phyloP scores from a whole-genome alignment of 2,113 vertebrate genomes.

The Sialia sialis region DNA sequence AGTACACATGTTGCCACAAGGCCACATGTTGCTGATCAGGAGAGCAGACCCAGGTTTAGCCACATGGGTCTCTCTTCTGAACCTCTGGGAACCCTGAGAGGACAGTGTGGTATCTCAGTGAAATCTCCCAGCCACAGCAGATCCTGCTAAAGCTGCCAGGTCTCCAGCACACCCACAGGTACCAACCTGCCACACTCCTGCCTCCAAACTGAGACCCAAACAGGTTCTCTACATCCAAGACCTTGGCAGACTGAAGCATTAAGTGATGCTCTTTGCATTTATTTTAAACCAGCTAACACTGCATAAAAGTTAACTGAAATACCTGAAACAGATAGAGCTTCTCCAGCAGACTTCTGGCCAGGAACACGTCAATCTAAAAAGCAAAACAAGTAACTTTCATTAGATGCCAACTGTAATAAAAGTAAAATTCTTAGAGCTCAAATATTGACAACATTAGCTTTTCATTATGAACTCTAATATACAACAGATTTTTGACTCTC shows the following conservation, averaged over 20 bases:
- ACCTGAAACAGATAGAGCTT: constrained; percentile 98
- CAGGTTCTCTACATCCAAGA: not conserved
- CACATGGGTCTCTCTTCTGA: not conserved
- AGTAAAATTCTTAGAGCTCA: not conserved
- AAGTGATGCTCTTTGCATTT: not conserved
- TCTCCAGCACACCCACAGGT: not conserved
- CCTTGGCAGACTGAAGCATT: not conserved
- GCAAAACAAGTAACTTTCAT: not conserved
- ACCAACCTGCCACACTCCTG: not conserved
- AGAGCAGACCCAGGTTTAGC: not conserved
- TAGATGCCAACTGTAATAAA: not conserved
- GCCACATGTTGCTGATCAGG: not conserved
- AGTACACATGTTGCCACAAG: no score
- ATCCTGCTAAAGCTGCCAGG: not conserved
- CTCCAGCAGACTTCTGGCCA: constrained; percentile 94
- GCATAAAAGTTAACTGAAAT: not conserved
- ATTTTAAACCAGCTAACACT: not conserved
- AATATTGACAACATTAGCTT: not conserved
- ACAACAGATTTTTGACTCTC: not conserved
- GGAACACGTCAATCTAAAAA: constrained; percentile 90
- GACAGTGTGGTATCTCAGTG: not conserved
- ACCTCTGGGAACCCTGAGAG: not conserved
- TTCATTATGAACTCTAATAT: not conserved
- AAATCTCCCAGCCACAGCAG: not conserved
- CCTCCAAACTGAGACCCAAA: not conserved